Percentiles rank a stretch among this genome's conserved stretches.
phyloP scores from a whole-genome alignment of 2,797 vertebrate genomes.

The Avahi laniger region DNA sequence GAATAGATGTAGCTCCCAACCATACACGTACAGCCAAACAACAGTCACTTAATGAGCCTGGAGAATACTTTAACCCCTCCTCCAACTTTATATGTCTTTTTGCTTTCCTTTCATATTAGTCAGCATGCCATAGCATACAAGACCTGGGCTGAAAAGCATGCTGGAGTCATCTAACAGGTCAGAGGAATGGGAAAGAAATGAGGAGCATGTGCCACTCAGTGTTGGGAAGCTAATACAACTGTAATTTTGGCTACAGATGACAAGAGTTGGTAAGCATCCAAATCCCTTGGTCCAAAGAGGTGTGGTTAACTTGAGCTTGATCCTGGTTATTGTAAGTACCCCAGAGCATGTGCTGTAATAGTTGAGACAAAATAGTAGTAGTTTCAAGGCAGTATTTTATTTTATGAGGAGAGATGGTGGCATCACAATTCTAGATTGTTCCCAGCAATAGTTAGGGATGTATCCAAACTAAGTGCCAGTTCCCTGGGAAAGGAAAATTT shows the following conservation, averaged over 20 bases:
- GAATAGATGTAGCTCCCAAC: background rate
- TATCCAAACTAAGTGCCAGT: background rate
- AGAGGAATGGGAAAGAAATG: background rate
- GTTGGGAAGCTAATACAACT: background rate
- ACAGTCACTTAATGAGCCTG: background rate
- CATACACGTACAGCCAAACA: background rate
- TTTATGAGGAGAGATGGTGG: background rate
- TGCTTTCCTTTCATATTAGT: background rate
- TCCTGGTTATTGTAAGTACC: background rate
- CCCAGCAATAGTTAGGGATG: background rate
- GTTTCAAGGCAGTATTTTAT: background rate
- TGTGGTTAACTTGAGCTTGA: constrained; percentile 1
- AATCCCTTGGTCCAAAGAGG: background rate
- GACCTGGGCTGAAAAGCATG: background rate
- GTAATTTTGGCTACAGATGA: background rate
- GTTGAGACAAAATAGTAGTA: background rate
- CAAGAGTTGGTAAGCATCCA: background rate
- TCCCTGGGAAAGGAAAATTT: background rate
- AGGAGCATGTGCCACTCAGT: background rate
- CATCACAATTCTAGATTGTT: background rate
- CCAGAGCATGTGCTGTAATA: background rate
- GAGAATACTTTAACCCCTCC: background rate
- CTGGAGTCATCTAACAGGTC: background rate
- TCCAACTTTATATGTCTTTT: background rate
- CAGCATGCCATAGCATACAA: background rate